phyloP scores from a whole-genome alignment of 2,797 vertebrate species.

The Australoheros facetus region DNA sequence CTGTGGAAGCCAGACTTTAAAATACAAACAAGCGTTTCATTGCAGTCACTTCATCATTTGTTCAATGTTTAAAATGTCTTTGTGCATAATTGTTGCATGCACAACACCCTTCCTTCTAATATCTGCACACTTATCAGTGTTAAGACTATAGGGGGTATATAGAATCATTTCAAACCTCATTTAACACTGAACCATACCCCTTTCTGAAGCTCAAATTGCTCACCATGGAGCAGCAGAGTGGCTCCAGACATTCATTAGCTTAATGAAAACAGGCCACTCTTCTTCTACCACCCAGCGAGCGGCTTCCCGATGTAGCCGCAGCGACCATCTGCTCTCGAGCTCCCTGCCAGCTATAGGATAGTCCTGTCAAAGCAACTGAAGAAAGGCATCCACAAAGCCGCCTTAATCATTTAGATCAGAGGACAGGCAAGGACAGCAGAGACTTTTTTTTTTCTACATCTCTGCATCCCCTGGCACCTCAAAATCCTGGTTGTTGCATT shows the following conservation, averaged over 20 bases:
- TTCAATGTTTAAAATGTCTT: conserved; percentile 41
- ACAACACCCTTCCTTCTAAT: conserved; percentile 47
- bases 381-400: conserved; percentile 63
- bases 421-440: conserved; percentile 62
- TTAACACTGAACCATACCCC: conserved; percentile 79
- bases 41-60: conserved; percentile 22
- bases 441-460: conserved; percentile 23
- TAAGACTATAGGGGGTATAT: conserved; percentile 72
- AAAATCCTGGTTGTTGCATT: conserved; percentile 42
- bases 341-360: conserved; percentile 79
- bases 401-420: conserved; percentile 69
- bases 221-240: conserved; percentile 70
- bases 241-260: conserved; percentile 86
- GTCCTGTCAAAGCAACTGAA: conserved; percentile 77
- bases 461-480: conserved; percentile 32
- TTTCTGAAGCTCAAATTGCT: conserved; percentile 80
- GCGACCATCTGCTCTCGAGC: conserved; percentile 82
- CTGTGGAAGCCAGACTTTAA: not conserved
- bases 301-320: conserved; percentile 60
- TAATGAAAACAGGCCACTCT: conserved; percentile 86
- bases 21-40: conserved; percentile 16
- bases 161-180: conserved; percentile 83
- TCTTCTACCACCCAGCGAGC: conserved; percentile 75
- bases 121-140: conserved; percentile 63
- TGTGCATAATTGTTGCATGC: conserved; percentile 48